Base-by-base conservation (phyloP, 2,797 vertebrate genomes). In the Enteromius radiatus region DNA sequence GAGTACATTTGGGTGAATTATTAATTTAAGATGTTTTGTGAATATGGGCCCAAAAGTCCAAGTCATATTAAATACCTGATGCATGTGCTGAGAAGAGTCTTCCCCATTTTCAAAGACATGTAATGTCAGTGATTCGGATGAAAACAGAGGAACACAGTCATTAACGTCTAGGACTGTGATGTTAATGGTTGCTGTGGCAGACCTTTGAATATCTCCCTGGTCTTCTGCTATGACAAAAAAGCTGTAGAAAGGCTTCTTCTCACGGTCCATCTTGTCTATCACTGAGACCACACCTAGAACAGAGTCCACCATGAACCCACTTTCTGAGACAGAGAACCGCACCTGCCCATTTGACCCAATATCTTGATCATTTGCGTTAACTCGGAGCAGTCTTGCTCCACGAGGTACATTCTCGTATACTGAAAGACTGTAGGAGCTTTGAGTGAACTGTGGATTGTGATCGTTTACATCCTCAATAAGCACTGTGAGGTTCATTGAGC, bases 391-490 rank as follows among this genome's bases (percentile, higher is more conserved):
- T 78, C 86, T 92, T 0, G 86, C 91, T 75, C 94, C 95, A 76
- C 89, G 86, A 26, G 90, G 38, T 47, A 89, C 45, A 23, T 94
- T 92, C 83, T 95, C 94, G 47, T 86, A 88, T 56, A 94, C 84
- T 12, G 88, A 85, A 47, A 94, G 23, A 73, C 33, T 92, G 87
- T 93, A 93, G 73, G 9, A 81, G 47, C 76, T 90, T 61, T 92
- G 88, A 80, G 85, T 82, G 61, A 96, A 94, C 87, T 88, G 87
- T 1, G 95, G 95, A 36, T 90, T 87, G 4, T 95, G 89, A 83
- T 95, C 94, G 82, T 96, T 96, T 4, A 82, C 84, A 52, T 96
- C 95, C n/a, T 92, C 91, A 12, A 95, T 76, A 9, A 90, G 49
- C 36, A 95, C 88, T 0, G 89, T 93, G 80, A 96, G 73, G 84